Evolutionary conservation across 2,797 vertebrate genomes (phyloP), one percentile per base, ranked within the genome.

Genomic region (Podargus strigoides): DNA sequence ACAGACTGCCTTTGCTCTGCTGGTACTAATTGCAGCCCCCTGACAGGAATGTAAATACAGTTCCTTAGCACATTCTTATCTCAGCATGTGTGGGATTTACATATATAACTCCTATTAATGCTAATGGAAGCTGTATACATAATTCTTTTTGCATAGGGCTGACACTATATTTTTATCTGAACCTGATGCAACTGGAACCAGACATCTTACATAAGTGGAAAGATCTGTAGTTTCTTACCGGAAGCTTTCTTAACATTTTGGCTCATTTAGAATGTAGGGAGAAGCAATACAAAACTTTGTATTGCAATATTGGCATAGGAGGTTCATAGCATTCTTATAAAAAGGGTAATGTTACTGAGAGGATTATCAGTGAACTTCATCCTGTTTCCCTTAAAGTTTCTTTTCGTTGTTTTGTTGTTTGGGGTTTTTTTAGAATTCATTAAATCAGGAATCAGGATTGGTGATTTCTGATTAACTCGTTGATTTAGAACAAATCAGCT

Each of bases 91-190:
- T 96, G 95, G 93, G 92, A 95, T 95, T 95, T 95, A 89, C 92
- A 93, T 93, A 91, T 42, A 83, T 95, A 97, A 91, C 95, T 95
- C 90, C 85, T 91, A 94, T 96, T 95, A 96, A 97, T 95, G 89
- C 79, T 95, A 96, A 92, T 95, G 87, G 87, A 4, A 94, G 85
- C 85, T 89, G 64, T 41, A 83, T 87, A 77, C 85, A 84, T 75
- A 75, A 85, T 72, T 89, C 46, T 89, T 72, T 88, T 72, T 85
- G 60, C 56, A 50, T 58, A 47, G 90, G 87, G 49, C 75, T 85
- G 72, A 68, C 87, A 64, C 64, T 83, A 28, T 93, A 89, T 95
- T 94, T 94, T 93, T 93, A 87, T 94, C 89, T 85, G 83, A 85
- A 91, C 91, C 76, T 78, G 89, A 85, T 88, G 85, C 67, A 92